These are phyloP conservation scores for Callyntrura guangdongensis DNA, from an alignment of 2,888 invertebrate genomes.

Conservation along the genomic window DNA sequence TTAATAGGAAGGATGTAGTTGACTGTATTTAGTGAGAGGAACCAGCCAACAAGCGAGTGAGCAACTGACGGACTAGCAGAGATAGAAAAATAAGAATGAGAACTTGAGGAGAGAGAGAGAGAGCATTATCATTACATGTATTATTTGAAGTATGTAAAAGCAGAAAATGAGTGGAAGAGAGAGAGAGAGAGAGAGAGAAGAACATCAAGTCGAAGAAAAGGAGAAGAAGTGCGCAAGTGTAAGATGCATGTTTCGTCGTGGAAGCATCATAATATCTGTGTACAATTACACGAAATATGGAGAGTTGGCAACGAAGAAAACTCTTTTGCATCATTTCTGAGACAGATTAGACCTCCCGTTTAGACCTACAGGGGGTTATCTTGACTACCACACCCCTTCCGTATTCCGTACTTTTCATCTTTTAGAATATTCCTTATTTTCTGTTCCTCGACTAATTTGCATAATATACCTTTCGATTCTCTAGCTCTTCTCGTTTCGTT, in stretches of 20 bases:
- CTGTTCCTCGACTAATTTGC: conserved; percentile 76
- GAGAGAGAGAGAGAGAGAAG: background rate
- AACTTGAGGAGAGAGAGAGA: background rate
- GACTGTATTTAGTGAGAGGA: background rate
- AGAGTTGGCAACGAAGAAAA: conserved; percentile 69
- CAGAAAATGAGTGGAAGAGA: background rate
- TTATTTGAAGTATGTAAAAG: background rate
- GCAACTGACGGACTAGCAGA: conserved; percentile 10
- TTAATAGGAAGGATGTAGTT: conserved; percentile 32
- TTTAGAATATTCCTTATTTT: conserved; percentile 70
- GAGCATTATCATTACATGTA: background rate
- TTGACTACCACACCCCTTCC: conserved; percentile 84
- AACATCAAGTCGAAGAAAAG: conserved; percentile 25
- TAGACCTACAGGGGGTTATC: conserved; percentile 84
- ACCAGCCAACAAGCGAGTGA: background rate
- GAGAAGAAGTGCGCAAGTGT: conserved; percentile 65
- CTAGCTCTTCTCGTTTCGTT: conserved; percentile 11
- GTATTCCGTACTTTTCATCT: conserved; percentile 78
- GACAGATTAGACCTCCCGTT: conserved; percentile 84
- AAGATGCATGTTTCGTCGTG: background rate
- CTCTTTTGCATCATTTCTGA: conserved; percentile 83
- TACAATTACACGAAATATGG: conserved; percentile 54
- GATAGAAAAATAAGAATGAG: conserved; percentile 19
- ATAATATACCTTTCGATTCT: conserved; percentile 74
- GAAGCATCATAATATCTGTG: conserved; percentile 46